Evolutionary conservation across 2,113 vertebrate genomes (phyloP).

Genomic region (Psammodynastes pulverulentus): DNA sequence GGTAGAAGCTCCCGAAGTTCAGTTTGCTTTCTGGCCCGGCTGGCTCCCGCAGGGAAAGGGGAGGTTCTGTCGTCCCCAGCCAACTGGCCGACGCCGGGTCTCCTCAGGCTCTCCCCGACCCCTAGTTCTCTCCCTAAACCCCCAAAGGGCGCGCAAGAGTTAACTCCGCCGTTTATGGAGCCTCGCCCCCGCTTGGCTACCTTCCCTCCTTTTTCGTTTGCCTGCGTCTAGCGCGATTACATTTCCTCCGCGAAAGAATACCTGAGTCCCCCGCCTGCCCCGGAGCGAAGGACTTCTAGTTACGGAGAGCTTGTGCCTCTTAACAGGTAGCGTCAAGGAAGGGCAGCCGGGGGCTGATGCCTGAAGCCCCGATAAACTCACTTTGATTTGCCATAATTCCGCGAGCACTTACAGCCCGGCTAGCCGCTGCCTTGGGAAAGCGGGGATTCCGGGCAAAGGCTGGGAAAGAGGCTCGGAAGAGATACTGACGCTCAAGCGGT

Average conservation of each 20-base stretch:
- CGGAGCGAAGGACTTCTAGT: background rate
- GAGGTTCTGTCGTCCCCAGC: background rate
- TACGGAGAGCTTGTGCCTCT: background rate
- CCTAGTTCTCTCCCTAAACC: background rate
- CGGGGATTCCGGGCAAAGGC: background rate
- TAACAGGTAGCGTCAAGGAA: background rate
- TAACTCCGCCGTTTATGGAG: background rate
- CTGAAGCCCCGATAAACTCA: background rate
- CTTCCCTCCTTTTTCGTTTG: background rate
- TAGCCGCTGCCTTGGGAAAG: background rate
- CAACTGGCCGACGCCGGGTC: background rate
- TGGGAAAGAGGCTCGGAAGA: background rate
- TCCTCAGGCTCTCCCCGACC: background rate
- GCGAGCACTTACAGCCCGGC: background rate
- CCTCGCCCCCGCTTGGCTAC: background rate
- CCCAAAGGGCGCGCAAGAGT: background rate
- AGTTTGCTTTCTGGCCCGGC: background rate
- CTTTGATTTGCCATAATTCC: background rate
- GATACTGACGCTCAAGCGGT: background rate
- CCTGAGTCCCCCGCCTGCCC: background rate
- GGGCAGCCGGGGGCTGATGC: background rate
- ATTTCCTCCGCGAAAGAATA: background rate
- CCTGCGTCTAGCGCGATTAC: background rate
- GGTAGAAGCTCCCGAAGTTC: background rate
- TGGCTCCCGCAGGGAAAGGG: background rate